These are phyloP conservation scores for Ommatoiulus sabulosus DNA, from an alignment of 2,888 invertebrate species.

Conservation along the genomic window DNA sequence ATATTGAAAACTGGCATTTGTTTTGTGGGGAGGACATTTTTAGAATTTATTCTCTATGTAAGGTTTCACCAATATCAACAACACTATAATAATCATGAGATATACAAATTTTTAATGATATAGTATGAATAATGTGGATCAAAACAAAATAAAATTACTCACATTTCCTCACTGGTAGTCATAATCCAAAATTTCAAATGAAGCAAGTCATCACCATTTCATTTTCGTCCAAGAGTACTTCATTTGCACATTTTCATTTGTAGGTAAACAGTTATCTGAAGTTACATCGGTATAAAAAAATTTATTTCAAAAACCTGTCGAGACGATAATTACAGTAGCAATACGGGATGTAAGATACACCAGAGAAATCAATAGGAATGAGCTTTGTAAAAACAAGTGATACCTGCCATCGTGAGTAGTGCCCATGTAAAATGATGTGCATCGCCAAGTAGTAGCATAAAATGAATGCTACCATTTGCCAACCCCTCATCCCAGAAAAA, in stretches of 20 bases:
- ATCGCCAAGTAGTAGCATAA: background rate
- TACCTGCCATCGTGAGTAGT: background rate
- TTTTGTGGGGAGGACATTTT: background rate
- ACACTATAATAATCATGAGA: no score
- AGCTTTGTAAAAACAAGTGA: constrained; percentile 47
- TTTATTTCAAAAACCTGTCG: constrained; percentile 53
- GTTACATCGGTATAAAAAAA: constrained; percentile 46
- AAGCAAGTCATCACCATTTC: no score
- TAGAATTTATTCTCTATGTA: no score
- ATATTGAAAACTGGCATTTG: constrained; percentile 28
- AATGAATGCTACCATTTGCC: background rate
- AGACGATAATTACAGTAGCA: constrained; percentile 49
- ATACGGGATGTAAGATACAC: background rate
- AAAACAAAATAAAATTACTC: background rate
- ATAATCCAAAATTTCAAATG: background rate
- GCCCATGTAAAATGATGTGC: background rate
- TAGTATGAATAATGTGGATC: no score
- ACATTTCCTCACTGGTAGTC: background rate
- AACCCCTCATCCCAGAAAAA: background rate
- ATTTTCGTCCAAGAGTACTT: no score
- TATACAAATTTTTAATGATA: no score
- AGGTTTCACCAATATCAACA: background rate
- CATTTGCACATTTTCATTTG: background rate
- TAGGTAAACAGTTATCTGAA: background rate
- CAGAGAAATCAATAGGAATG: constrained; percentile 2